Evolutionary conservation across 2,888 invertebrate genomes (phyloP), one percentile per base, ranked within the genome.

Genomic region (Eubasilissa splendida): DNA sequence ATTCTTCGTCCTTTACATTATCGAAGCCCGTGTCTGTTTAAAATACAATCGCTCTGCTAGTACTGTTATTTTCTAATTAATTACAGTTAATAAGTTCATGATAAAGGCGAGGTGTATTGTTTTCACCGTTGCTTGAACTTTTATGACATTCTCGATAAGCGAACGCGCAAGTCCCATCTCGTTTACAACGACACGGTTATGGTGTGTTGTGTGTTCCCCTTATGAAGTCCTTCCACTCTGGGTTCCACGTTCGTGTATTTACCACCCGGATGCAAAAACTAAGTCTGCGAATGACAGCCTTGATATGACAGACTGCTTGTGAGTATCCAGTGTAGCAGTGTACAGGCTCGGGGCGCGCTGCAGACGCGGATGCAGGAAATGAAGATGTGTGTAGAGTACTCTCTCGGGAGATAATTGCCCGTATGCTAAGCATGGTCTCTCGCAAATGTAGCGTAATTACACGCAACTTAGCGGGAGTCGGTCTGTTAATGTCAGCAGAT

Each of bases 371-470:
- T 73, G 58, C 12, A 73, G 71, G 71, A 73, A 73, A 56, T 10
- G 71, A 56, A 73, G 71, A 73, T 56, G 71, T 33, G 56, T 56
- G 71, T 56, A 56, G 71, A 73, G 33, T 58, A 56, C 71, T 73
- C 71, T 73, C 71, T 73, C 71, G 71, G 22, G 33, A 42, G 71
- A 73, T 73, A 73, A 73, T 73, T 73, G 71, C 56, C 58, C 31
- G 33, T 56, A 52, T 70, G 70, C 70, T 10, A 52, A 31, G 71
- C 56, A 12, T 56, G 33, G 14, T 54, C 33, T 22, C 54, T 33
- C 33, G 71, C 53, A 53, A 70, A 56, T 42, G 54, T n/a, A 12
- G 22, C 56, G 31, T 73, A 73, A 73, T 73, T 73, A 73, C 71
- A 73, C 22, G 71, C 54, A 42, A 73, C 33, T 73, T 33, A 58